Percentiles rank a stretch among this genome's conserved stretches.
Evolutionary conservation across 2,797 vertebrate genomes (phyloP).

Genomic region (Glossophaga mutica): DNA sequence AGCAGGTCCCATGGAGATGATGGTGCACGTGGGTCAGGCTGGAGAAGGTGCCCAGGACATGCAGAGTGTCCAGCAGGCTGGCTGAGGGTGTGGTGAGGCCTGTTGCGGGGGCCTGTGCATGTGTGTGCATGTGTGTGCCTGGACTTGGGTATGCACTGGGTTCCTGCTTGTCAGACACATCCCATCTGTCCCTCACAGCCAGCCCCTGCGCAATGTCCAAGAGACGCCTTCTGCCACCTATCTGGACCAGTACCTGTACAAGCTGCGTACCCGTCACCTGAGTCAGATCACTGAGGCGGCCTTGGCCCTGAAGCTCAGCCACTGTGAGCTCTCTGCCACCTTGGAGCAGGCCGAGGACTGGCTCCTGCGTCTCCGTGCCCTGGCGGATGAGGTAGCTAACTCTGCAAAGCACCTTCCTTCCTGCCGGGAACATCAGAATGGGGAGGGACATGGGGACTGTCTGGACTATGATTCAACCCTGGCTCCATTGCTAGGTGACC

Average conservation of each 20-base stretch:
- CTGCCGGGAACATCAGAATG: neutral
- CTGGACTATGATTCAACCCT: neutral
- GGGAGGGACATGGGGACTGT: neutral
- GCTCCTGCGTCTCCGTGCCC: conserved; percentile 83
- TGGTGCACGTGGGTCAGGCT: neutral
- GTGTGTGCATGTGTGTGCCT: rapidly evolving
- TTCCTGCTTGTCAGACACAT: neutral
- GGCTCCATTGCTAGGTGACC: neutral
- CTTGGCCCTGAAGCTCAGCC: conserved; percentile 80
- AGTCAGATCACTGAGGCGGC: conserved; percentile 87
- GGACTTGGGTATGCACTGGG: neutral
- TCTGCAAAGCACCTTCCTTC: neutral
- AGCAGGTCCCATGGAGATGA: neutral
- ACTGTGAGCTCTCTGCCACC: conserved; percentile 64
- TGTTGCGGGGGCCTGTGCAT: no score
- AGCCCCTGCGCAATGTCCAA: conserved; percentile 83
- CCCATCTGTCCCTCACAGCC: conserved; percentile 76
- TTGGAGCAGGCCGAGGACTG: conserved; percentile 95
- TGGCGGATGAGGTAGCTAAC: conserved; percentile 90
- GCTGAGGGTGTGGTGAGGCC: neutral
- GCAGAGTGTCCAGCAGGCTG: neutral
- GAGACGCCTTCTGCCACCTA: conserved; percentile 85
- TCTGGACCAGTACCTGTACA: conserved; percentile 88
- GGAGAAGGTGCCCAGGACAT: neutral
- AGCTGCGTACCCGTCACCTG: conserved; percentile 85